Evolutionary conservation across 2,888 invertebrate species (phyloP).

Genomic region (Maniola hyperantus): DNA sequence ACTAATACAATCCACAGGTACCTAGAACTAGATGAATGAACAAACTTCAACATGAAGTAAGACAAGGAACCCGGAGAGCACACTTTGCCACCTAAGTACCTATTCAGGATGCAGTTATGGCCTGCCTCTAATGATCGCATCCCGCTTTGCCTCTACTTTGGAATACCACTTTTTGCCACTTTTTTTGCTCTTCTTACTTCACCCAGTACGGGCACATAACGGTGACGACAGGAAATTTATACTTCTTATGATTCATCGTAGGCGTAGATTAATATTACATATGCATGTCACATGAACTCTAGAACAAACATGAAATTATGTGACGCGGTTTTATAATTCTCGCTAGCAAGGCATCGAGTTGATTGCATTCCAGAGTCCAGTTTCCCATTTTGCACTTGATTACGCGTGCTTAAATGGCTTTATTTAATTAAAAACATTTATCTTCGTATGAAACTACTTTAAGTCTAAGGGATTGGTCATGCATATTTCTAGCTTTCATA

Average conservation of each 20-base stretch:
- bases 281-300: slow-evolving; percentile 36
- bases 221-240: slow-evolving; percentile 59
- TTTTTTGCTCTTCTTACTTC: slow-evolving; percentile 64
- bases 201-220: slow-evolving; percentile 74
- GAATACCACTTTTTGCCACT: slow-evolving; percentile 68
- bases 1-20: slow-evolving; percentile 1
- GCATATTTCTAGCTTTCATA: not conserved
- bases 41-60: slow-evolving; percentile 52
- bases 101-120: slow-evolving; percentile 80
- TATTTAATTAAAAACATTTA: slow-evolving; percentile 37
- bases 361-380: slow-evolving; percentile 36
- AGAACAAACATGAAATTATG: slow-evolving; percentile 38
- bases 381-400: slow-evolving; percentile 35
- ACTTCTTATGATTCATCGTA: slow-evolving; percentile 46
- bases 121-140: slow-evolving; percentile 77
- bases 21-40: slow-evolving; percentile 60
- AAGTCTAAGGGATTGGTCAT: slow-evolving; percentile 11
- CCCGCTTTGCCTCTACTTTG: slow-evolving; percentile 68
- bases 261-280: slow-evolving; percentile 40
- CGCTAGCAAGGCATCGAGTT: slow-evolving; percentile 30
- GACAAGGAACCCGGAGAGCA: slow-evolving; percentile 64
- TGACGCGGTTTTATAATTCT: slow-evolving; percentile 37
- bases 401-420: slow-evolving; percentile 36
- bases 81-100: slow-evolving; percentile 69
- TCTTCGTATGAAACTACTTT: slow-evolving; percentile 14